These are phyloP conservation scores for Hydrotaea diabolus DNA, from an alignment of 2,888 invertebrate genomes.

Conservation along the genomic window DNA sequence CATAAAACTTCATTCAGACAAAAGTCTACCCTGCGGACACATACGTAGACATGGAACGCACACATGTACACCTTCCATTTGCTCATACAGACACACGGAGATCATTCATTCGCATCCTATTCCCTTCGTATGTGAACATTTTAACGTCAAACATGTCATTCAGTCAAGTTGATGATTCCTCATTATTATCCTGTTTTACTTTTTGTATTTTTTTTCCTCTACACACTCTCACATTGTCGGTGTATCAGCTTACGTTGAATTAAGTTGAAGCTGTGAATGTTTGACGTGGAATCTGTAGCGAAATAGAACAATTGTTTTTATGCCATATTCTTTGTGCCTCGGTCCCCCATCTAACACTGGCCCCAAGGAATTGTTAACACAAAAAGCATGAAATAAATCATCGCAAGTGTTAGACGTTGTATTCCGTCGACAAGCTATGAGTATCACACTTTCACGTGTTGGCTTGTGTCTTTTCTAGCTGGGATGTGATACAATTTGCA, in stretches of 20 bases:
- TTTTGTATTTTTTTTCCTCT: background rate
- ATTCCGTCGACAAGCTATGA: no score
- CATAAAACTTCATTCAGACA: background rate
- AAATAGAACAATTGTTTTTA: constrained; percentile 6
- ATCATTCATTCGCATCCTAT: no score
- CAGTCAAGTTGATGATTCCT: constrained; percentile 41
- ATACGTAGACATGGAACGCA: no score
- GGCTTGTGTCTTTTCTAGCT: no score
- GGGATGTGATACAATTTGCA: no score
- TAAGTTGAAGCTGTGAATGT: background rate
- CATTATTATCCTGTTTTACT: constrained; percentile 13
- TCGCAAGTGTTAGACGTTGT: background rate
- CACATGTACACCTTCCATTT: background rate
- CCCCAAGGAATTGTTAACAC: constrained; percentile 52
- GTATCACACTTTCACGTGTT: no score
- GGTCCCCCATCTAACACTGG: background rate
- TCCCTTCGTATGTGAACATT: background rate
- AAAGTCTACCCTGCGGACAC: no score
- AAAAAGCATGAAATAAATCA: constrained; percentile 32
- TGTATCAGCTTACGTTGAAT: background rate
- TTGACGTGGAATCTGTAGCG: background rate
- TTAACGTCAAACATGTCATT: constrained; percentile 37
- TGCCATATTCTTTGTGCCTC: background rate
- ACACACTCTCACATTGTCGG: background rate
- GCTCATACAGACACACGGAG: background rate